A percentile compares a stretch with the other conserved stretches of the same genome.
Conservation (phyloP, 2,113 vertebrate species). For the Chaetodon trifascialis region DNA sequence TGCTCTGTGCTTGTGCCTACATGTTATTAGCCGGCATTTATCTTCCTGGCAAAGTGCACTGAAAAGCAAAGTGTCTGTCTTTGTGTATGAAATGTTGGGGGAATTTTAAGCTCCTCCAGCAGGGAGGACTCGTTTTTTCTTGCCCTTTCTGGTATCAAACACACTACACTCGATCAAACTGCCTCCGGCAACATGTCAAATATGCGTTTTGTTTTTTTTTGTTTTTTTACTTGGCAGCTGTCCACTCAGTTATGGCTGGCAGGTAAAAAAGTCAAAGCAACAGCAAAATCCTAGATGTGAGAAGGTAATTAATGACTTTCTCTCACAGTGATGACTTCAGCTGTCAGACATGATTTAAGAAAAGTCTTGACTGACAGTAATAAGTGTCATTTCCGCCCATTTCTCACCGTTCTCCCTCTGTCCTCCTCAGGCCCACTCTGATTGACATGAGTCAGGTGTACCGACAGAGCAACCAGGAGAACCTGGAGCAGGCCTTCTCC, state of each 20-base stretch:
- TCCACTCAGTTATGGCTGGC: neutral
- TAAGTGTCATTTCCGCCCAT: rapidly evolving
- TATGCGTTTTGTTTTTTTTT: neutral
- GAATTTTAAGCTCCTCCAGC: neutral
- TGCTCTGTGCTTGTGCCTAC: constrained; percentile 44
- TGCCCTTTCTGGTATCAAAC: constrained; percentile 20
- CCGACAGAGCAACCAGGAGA: constrained; percentile 91
- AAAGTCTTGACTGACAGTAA: constrained; percentile 1
- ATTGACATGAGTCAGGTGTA: constrained; percentile 94
- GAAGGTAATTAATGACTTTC: neutral
- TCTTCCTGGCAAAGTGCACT: constrained; percentile 35
- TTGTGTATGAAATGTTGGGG: constrained; percentile 1
- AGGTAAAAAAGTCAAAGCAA: neutral
- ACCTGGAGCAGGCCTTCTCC: constrained; percentile 96
- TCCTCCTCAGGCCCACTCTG: constrained; percentile 86
- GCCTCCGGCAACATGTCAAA: constrained; percentile 23
- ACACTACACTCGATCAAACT: neutral
- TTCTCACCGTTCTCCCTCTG: neutral
- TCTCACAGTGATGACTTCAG: neutral
- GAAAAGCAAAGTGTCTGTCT: neutral
- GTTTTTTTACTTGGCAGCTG: neutral
- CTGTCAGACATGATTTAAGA: neutral
- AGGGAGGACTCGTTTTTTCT: constrained; percentile 42
- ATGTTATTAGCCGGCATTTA: constrained; percentile 7
- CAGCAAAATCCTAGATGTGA: neutral